Evolutionary conservation across 2,113 vertebrate species (phyloP).

Genomic region (Baryphthengus martii): DNA sequence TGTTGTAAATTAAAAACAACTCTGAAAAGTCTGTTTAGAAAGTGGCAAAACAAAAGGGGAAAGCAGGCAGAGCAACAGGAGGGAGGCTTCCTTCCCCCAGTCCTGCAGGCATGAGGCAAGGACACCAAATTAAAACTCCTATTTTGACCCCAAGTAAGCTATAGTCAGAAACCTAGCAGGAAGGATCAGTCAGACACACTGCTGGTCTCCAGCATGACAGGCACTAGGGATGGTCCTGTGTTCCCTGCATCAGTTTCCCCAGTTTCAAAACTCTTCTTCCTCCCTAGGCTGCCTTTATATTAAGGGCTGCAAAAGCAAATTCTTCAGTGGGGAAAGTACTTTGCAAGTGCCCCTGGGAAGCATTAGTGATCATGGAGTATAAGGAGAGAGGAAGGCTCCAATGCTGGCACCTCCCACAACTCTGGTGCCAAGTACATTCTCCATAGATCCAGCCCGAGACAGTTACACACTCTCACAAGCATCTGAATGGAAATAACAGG

Average conservation of each 20-base stretch:
- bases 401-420: not conserved
- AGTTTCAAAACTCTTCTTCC: not conserved
- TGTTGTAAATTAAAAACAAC: not conserved
- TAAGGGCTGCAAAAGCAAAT: not conserved
- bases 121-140: not conserved
- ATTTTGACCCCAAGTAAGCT: not conserved
- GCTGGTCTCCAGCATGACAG: not conserved
- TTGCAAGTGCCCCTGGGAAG: not conserved
- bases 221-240: accelerated
- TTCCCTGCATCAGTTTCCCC: not conserved
- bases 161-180: not conserved
- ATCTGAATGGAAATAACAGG: not conserved
- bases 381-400: not conserved
- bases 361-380: not conserved
- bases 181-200: not conserved
- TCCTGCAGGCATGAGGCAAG: not conserved
- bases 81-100: not conserved
- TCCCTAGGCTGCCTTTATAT: not conserved
- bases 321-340: not conserved
- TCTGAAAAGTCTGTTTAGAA: not conserved
- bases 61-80: not conserved
- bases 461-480: not conserved
- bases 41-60: not conserved
- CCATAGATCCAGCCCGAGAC: not conserved
- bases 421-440: not conserved